Conservation (phyloP, 1,140 invertebrate genomes). For the Planococcus citri region DNA sequence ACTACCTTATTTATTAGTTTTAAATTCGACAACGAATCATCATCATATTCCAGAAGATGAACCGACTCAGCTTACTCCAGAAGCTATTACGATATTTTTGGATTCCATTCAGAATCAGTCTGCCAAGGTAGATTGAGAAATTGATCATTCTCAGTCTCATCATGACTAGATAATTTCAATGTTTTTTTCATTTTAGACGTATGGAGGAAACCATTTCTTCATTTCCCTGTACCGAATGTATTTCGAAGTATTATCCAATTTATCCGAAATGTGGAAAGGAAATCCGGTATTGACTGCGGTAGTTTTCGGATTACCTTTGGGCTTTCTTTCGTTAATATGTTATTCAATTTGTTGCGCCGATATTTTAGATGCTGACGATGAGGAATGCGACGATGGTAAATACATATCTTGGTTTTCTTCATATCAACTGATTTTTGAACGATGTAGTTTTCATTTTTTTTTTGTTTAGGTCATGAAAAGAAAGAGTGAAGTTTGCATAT, state of each 20-base stretch:
- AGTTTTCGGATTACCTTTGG: conserved; percentile 74
- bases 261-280: conserved; percentile 75
- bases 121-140: conserved; percentile 37
- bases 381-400: conserved; percentile 33
- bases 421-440: neutral
- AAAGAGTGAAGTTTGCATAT: conserved; percentile 34
- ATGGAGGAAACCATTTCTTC: conserved; percentile 63
- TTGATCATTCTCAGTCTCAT: neutral
- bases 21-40: conserved; percentile 80
- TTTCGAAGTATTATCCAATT: conserved; percentile 58
- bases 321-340: conserved; percentile 83
- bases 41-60: conserved; percentile 81
- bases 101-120: conserved; percentile 59
- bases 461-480: conserved; percentile 36
- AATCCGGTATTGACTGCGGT: conserved; percentile 80
- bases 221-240: conserved; percentile 59
- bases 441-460: conserved; percentile 27
- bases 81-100: conserved; percentile 63
- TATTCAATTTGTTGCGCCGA: conserved; percentile 90
- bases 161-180: neutral
- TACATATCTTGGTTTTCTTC: neutral
- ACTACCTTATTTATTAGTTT: conserved; percentile 72
- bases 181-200: conserved; percentile 41
- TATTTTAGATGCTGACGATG: conserved; percentile 81
- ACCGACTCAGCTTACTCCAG: conserved; percentile 58